Evolutionary conservation across 2,888 invertebrate species (phyloP).

Genomic region (Anoncus sp.): DNA sequence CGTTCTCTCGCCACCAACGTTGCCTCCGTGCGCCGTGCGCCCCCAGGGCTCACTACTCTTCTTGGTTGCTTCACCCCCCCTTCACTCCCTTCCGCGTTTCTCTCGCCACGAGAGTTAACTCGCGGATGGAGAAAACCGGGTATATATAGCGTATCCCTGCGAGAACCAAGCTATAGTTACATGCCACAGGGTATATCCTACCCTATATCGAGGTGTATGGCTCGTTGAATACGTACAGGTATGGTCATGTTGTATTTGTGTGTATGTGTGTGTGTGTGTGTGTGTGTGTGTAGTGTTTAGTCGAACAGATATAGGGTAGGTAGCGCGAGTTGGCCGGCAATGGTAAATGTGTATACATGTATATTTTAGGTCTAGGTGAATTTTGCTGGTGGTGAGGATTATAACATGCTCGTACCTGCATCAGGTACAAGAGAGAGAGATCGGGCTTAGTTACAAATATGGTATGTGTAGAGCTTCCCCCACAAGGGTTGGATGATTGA

Average conservation of each 20-base stretch:
- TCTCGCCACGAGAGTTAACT: slow-evolving; percentile 73
- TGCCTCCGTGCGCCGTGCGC: slow-evolving; percentile 42
- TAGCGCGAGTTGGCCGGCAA: slow-evolving; percentile 9
- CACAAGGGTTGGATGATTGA: slow-evolving; percentile 33
- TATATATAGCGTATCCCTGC: slow-evolving; percentile 60
- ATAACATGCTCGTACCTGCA: slow-evolving; percentile 58
- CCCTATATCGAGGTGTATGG: slow-evolving; percentile 48
- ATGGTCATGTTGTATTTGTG: not conserved
- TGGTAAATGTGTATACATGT: slow-evolving; percentile 12
- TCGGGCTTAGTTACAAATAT: slow-evolving; percentile 56
- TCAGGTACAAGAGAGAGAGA: slow-evolving; percentile 60
- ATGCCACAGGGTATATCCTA: slow-evolving; percentile 50
- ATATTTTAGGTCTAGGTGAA: slow-evolving; percentile 32
- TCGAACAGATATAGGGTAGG: slow-evolving; percentile 6
- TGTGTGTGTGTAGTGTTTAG: not conserved
- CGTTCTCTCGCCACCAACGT: slow-evolving; percentile 58
- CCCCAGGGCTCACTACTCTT: slow-evolving; percentile 50
- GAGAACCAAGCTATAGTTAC: slow-evolving; percentile 43
- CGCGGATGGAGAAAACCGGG: slow-evolving; percentile 68
- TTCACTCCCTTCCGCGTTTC: slow-evolving; percentile 35
- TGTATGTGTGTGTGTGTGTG: not conserved
- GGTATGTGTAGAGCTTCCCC: slow-evolving; percentile 37
- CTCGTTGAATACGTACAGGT: slow-evolving; percentile 31
- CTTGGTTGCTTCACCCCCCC: slow-evolving; percentile 32
- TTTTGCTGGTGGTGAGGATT: slow-evolving; percentile 32